Evolutionary conservation across 2,797 vertebrate genomes (phyloP), one percentile per base, ranked within the genome.

Genomic region (Ispidina picta): DNA sequence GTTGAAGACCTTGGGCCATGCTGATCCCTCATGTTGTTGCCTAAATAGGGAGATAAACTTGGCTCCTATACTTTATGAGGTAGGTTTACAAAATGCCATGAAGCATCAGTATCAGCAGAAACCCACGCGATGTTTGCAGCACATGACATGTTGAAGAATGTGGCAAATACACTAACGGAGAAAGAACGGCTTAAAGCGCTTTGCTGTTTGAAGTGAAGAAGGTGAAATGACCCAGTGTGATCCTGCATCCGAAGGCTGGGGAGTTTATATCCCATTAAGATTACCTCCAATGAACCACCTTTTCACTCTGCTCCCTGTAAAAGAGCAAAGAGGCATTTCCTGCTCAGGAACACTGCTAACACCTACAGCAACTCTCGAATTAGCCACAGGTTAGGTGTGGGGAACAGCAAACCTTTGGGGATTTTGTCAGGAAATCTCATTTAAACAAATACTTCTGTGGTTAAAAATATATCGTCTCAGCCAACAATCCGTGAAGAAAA

Each of bases 221-320:
- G 72, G 91, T 94, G 93, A 96, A 96, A 88, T 93, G 95, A 96
- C 93, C 95, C 86, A 12, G 72, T 84, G 76, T 89, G 96, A 96
- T 96, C 92, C 88, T 73, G 73, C 25, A 15, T 90, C 79, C 10
- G 31, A 93, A 91, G 86, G 77, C 83, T 82, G 52, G 37, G 33
- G 68, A 90, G 88, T 92, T 95, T 84, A 44, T 76, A 90, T 91
- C 88, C 83, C 86, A 85, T 89, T 94, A 94, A 88, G 64, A 71
- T 75, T 88, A 72, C 60, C 66, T 96, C 58, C 83, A 91, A 33
- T 65, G 88, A 95, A 63, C 37, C 76, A 97, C 77, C 71, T 84
- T 89, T 83, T 88, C 58, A 28, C 79, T 88, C 37, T 35, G 80
- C n/a, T 62, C 72, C 73, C 65, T 80, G 37, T 64, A 86, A 93